Base-by-base conservation (phyloP, 2,113 vertebrate species). In the Melanostigma gelatinosum region DNA sequence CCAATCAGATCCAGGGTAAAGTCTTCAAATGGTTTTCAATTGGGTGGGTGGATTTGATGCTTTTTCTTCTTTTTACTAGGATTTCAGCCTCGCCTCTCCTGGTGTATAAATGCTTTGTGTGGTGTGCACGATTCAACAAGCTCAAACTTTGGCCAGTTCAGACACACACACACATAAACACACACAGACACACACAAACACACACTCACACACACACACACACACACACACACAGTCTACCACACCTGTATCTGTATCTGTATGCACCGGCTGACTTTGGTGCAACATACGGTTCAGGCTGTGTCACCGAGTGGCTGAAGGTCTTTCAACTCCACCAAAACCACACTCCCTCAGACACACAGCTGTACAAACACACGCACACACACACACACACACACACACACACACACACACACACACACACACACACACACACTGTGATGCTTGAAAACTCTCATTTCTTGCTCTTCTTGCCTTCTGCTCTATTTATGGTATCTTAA, bases 91-190 rank as follows among this genome's bases (percentile, higher is more conserved):
- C 76, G 4, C 80, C 80, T 71, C 83, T 83, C 60, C 62, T 77
- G 71, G 60, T 71, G 78, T 85, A 83, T 90, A 93, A 92, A 93
- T 93, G 90, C 86, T 91, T 90, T 86, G 57, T 83, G 81, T 85
- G 83, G 72, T 76, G 80, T 75, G 83, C 81, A 82, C 78, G 87
- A 90, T 82, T 90, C 81, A 85, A 89, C 88, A 88, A 73, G 84
- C 84, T 84, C 83, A 76, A 80, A 72, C 50, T 54, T 54, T 66
- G 72, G 84, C 79, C 70, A 72, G 88, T 77, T 87, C 75, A 75
- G 20, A 88, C 79, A 63, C 82, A 77, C 62, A 63, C 38, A 75
- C 46, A 82, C 63, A 76, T 54, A 78, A 52, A 75, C 63, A 6
- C 58, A 72, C 69, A 85, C 65, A 85, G 38, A 82, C 72, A n/a